These are phyloP conservation scores for Ooceraea biroi DNA, from an alignment of 1,140 invertebrate genomes.

Conservation along the genomic window DNA sequence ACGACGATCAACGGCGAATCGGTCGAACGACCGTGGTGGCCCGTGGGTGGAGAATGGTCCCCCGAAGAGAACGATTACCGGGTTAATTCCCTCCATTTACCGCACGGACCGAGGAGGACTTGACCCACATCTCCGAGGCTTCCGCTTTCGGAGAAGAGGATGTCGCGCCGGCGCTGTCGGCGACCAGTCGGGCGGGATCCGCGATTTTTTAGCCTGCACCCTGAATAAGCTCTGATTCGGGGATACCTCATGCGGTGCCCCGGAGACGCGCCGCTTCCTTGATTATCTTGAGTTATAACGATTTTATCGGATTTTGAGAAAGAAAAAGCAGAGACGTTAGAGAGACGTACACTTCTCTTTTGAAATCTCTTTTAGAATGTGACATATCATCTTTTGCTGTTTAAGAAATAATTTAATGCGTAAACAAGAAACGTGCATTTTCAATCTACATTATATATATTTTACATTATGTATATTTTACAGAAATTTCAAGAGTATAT, in stretches of 20 bases:
- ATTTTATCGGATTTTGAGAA: no score
- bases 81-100: constrained; percentile 70
- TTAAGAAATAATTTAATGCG: no score
- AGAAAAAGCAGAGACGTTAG: no score
- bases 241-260: constrained; percentile 1
- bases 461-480: constrained; percentile 18
- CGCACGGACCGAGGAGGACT: constrained; percentile 18
- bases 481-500: no score
- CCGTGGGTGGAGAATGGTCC: constrained; percentile 64
- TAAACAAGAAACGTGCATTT: no score
- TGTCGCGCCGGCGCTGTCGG: background rate
- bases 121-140: constrained; percentile 69
- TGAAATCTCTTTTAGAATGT: no score
- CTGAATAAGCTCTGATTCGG: background rate
- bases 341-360: no score
- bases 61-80: constrained; percentile 61
- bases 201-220: background rate
- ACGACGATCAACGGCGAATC: background rate
- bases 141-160: constrained; percentile 55
- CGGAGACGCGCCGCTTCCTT: constrained; percentile 34
- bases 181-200: background rate
- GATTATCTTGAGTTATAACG: no score
- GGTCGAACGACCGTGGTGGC: constrained; percentile 6
- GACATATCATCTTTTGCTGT: no score
- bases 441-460: no score